Evolutionary conservation across 2,113 vertebrate genomes (phyloP).

Genomic region (Castor canadensis): DNA sequence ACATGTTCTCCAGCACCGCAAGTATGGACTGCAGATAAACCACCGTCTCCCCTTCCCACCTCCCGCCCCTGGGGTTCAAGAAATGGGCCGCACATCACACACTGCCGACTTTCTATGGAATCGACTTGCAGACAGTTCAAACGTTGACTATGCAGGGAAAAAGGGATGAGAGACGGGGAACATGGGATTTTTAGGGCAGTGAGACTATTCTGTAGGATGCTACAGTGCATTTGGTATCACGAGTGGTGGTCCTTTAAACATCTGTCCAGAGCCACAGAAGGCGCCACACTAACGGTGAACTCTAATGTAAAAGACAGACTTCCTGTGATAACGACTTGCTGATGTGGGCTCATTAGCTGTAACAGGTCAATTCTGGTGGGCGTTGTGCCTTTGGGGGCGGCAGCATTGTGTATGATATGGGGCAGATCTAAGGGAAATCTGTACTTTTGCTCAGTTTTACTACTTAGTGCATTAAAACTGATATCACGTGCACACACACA

Average conservation of each 20-base stretch:
- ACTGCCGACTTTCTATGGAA: background rate
- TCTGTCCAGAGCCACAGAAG: background rate
- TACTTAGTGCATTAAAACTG: background rate
- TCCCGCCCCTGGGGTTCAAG: background rate
- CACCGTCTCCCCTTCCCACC: too few relatives aligned
- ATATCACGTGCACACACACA: background rate
- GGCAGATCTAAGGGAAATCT: background rate
- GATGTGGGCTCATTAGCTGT: fast-evolving
- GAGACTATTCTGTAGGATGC: background rate
- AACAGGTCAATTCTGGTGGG: too few relatives aligned
- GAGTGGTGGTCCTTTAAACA: background rate
- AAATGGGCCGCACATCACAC: background rate
- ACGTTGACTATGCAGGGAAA: background rate
- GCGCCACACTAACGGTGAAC: background rate
- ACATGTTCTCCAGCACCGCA: background rate
- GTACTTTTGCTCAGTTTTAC: background rate
- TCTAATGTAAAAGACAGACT: background rate
- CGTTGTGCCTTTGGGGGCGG: too few relatives aligned
- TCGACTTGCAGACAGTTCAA: too few relatives aligned
- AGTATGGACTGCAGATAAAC: background rate
- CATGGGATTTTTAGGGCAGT: background rate
- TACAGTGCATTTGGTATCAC: too few relatives aligned
- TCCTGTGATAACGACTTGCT: fast-evolving
- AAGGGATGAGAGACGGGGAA: background rate
- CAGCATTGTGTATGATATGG: background rate